Percentiles rank a stretch among this genome's conserved stretches.
Evolutionary conservation across 2,113 vertebrate species (phyloP).

Genomic region (Xerus inauris): DNA sequence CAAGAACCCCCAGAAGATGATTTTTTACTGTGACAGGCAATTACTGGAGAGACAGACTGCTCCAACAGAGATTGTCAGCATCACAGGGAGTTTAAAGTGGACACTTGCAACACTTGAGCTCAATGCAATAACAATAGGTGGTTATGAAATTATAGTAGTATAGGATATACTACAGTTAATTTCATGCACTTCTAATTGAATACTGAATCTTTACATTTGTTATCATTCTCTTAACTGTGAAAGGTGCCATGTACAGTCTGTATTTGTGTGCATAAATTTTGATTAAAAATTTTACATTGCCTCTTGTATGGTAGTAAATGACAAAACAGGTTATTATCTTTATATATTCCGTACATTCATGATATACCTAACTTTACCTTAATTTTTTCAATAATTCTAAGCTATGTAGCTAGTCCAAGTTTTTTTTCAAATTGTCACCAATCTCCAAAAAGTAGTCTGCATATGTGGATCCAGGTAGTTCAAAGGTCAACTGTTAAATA

Average conservation of each 20-base stretch:
- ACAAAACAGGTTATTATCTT: not conserved
- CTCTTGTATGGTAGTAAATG: not conserved
- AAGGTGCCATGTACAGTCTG: not conserved
- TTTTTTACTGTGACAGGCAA: not conserved
- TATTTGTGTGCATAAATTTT: not conserved
- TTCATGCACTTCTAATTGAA: not conserved
- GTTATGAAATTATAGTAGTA: not conserved
- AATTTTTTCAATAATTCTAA: not conserved
- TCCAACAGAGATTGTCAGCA: not conserved
- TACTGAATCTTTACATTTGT: not conserved
- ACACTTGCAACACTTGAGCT: not conserved
- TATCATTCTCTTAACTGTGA: not conserved
- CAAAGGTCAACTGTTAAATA: conserved; percentile 1
- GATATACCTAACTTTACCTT: not conserved
- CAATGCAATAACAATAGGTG: not conserved
- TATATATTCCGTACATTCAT: not conserved
- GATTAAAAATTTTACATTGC: not conserved
- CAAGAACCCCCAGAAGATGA: not conserved
- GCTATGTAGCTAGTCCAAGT: not conserved
- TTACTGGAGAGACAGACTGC: not conserved
- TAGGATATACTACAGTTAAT: not conserved
- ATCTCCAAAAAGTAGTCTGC: not conserved
- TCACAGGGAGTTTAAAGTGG: not conserved
- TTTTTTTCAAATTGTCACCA: not conserved
- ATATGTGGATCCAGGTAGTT: not conserved